A percentile compares a stretch with the other conserved stretches of the same genome.
Evolutionary conservation across 2,888 invertebrate genomes (phyloP).

Genomic region (Zygothrica quintamaculata): DNA sequence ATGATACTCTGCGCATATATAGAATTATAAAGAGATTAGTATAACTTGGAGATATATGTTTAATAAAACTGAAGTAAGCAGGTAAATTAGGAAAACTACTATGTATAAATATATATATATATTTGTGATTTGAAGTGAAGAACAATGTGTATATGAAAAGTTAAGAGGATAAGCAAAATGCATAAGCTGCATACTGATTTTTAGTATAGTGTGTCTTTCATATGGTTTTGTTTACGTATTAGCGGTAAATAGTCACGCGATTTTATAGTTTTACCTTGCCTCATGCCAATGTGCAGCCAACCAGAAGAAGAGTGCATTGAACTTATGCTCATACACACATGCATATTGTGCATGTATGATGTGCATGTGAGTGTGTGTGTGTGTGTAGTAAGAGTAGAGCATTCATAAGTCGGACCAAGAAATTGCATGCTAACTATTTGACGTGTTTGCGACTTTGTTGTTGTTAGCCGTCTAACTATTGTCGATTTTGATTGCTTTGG

Average conservation of each 20-base stretch:
- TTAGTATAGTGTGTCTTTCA: constrained; percentile 19
- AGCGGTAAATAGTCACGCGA: constrained; percentile 60
- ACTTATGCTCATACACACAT: constrained; percentile 35
- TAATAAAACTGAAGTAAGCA: no score
- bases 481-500: constrained; percentile 68
- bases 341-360: constrained; percentile 24
- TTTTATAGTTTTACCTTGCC: constrained; percentile 28
- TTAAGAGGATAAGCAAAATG: constrained; percentile 18
- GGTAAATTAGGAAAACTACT: no score
- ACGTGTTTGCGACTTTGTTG: constrained; percentile 30
- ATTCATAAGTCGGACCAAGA: constrained; percentile 34
- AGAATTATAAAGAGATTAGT: no score
- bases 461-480: constrained; percentile 45
- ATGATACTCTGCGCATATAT: background rate
- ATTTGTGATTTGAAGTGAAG: background rate
- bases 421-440: constrained; percentile 39
- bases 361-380: background rate
- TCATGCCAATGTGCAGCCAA: constrained; percentile 41
- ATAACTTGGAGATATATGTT: no score
- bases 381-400: background rate
- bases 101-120: no score
- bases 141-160: background rate
- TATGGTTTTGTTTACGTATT: constrained; percentile 34
- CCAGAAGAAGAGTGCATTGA: constrained; percentile 59
- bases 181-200: constrained; percentile 24